A percentile compares a stretch with the other conserved stretches of the same genome.
Evolutionary conservation across 2,888 invertebrate genomes (phyloP).

Genomic region (Aricia artaxerxes): DNA sequence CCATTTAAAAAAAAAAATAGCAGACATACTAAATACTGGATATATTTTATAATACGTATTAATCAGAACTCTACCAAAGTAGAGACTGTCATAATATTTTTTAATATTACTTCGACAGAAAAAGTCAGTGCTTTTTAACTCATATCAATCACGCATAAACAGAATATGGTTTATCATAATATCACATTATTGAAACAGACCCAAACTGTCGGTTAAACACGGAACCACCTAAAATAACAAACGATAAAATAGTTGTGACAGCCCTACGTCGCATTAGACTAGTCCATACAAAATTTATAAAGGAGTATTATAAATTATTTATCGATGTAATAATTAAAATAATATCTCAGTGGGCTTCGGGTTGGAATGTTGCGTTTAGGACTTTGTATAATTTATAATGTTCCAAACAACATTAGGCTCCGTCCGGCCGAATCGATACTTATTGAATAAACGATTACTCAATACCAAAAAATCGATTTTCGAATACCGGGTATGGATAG

Average conservation of each 20-base stretch:
- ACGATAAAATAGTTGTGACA: conserved; percentile 46
- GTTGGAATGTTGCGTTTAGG: conserved; percentile 23
- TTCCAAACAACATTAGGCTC: neutral
- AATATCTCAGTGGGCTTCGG: conserved; percentile 31
- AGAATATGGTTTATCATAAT: no score
- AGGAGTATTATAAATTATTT: conserved; percentile 42
- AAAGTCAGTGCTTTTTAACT: no score
- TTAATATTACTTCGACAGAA: no score
- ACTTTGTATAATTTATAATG: conserved; percentile 28
- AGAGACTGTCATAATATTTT: no score
- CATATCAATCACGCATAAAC: no score
- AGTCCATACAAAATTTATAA: conserved; percentile 58
- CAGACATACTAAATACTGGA: no score
- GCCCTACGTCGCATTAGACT: conserved; percentile 58
- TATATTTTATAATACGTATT: no score
- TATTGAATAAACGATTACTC: conserved; percentile 21
- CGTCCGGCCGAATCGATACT: conserved; percentile 19
- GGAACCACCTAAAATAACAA: neutral
- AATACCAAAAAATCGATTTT: conserved; percentile 26
- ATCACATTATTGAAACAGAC: neutral
- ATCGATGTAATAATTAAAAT: conserved; percentile 35
- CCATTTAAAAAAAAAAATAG: no score
- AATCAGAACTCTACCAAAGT: no score
- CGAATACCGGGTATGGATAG: neutral
- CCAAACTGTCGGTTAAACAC: neutral